phyloP scores from a whole-genome alignment of 2,113 vertebrate genomes.

The Eulacestoma nigropectus region DNA sequence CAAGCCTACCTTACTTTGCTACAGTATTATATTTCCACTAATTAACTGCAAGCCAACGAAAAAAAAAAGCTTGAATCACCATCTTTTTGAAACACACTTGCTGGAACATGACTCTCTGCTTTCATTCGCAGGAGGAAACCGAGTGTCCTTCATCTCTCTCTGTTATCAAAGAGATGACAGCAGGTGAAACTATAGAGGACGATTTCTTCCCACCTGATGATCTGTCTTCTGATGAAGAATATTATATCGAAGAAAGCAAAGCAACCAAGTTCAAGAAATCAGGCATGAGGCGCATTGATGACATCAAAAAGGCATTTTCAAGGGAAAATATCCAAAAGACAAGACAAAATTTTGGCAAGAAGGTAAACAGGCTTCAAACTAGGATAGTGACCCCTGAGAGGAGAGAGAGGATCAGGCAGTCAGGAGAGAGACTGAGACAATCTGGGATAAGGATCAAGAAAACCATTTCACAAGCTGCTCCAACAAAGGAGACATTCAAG shows the following conservation, averaged over 20 bases:
- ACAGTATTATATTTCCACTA: not conserved
- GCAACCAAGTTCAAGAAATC: constrained; percentile 85
- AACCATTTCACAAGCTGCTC: constrained; percentile 86
- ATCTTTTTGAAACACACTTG: not conserved
- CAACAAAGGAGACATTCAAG: constrained; percentile 85
- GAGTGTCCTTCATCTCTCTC: constrained; percentile 86
- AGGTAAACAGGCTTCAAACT: constrained; percentile 86
- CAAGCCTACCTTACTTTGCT: not conserved
- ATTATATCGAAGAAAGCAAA: constrained; percentile 83
- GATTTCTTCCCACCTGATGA: constrained; percentile 83
- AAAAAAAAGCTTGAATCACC: not conserved
- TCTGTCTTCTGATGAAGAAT: constrained; percentile 95
- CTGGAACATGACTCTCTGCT: constrained; percentile 31
- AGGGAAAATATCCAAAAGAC: constrained; percentile 93
- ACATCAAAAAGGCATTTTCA: constrained; percentile 92
- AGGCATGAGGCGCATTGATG: constrained; percentile 85
- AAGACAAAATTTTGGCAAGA: constrained; percentile 87
- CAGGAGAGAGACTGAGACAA: constrained; percentile 85
- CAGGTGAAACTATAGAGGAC: constrained; percentile 73
- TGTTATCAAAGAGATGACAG: constrained; percentile 76
- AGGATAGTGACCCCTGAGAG: constrained; percentile 91
- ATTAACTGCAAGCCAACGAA: not conserved
- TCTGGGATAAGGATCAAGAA: constrained; percentile 87
- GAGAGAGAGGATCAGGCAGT: constrained; percentile 88
- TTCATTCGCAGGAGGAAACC: constrained; percentile 79